Evolutionary conservation across 2,888 invertebrate genomes (phyloP), one percentile per base, ranked within the genome.

Genomic region (Melanophora roralis): DNA sequence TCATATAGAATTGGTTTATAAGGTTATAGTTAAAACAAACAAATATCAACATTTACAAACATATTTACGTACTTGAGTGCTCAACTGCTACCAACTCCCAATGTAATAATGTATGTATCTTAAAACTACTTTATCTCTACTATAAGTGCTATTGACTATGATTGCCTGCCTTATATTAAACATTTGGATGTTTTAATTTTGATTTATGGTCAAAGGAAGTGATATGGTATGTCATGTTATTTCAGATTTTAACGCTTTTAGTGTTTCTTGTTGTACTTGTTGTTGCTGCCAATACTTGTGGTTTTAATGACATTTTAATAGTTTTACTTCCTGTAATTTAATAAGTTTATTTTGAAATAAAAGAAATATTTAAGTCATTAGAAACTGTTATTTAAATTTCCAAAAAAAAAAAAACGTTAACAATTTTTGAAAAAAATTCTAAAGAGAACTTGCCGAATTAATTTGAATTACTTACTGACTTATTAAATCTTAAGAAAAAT

Each of bases 191-290:
- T 23, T 68, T 57, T 38, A 23, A 43, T 49, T 45, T 12, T 53
- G 57, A 55, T 62, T 62, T 80, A 59, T 80, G 76, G 76, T 69
- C 68, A 76, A 64, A 72, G 80, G 80, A 80, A 80, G 57, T 76
- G 64, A 60, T 67, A 68, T 38, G 8, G 16, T 49, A 23, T 62
- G 27, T 2, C 14, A 45, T 69, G 55, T 53, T 12, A 19, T 59
- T 32, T 53, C 2, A 4, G 23, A 12, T 43, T 51, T 59, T 40
- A 19, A 38, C n/a, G 23, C 7, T 71, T 53, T 19, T 45, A 23
- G 51, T 16, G 59, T 51, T 53, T 23, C 12, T 34, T 40, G n/a
- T 21, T 49, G 27, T 27, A 27, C 6, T 27, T 27, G 27, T 6
- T 6, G 6, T 27, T 27, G 27, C 27, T 27, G 27, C 6, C 6